Evolutionary conservation across 2,113 vertebrate species (phyloP).

Genomic region (Siphamia tubifer): DNA sequence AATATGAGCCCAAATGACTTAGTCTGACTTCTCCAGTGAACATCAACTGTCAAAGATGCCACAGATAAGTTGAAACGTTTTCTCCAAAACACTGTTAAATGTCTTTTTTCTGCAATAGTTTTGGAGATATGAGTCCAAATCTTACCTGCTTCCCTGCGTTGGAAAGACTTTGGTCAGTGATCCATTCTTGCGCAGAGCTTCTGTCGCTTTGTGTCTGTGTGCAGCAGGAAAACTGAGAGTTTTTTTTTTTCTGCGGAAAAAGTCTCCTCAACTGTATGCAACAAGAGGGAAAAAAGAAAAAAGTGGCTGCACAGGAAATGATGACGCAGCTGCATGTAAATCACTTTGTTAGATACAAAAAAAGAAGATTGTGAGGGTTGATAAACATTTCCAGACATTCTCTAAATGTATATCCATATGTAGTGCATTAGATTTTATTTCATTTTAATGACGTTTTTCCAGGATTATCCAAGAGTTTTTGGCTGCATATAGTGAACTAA

Average conservation of each 20-base stretch:
- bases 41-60: constrained; percentile 2
- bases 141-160: constrained; percentile 44
- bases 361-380: constrained; percentile 15
- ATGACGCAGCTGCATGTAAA: constrained; percentile 72
- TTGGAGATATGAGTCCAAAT: not conserved
- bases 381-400: not conserved
- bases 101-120: too few relatives aligned
- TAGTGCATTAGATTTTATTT: not conserved
- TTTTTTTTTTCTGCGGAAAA: constrained; percentile 41
- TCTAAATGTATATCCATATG: not conserved
- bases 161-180: constrained; percentile 39
- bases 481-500: not conserved
- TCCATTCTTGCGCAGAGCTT: constrained; percentile 55
- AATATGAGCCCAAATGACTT: fast-evolving
- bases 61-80: constrained; percentile 12
- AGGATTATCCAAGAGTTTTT: not conserved
- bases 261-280: constrained; percentile 57
- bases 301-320: constrained; percentile 73
- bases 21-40: not conserved
- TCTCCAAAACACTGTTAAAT: too few relatives aligned
- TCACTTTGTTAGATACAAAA: constrained; percentile 30
- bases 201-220: constrained; percentile 45
- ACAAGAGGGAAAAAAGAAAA: constrained; percentile 33
- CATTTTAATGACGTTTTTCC: not conserved
- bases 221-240: constrained; percentile 50